Conservation (phyloP, 2,113 vertebrate genomes). For the Chaetodon trifascialis region DNA sequence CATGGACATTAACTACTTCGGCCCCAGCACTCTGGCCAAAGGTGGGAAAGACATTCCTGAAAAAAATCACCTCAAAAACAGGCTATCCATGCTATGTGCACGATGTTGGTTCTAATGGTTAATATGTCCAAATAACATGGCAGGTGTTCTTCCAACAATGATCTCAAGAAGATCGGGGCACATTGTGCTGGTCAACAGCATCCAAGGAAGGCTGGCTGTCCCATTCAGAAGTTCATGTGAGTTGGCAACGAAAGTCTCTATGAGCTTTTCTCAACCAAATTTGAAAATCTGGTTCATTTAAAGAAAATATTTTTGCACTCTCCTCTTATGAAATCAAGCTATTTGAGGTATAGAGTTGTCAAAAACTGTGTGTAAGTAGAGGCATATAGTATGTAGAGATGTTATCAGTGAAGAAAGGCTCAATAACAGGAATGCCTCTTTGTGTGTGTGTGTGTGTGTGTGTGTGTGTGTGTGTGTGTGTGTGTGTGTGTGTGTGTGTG, state of each 20-base stretch:
- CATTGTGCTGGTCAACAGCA: slow-evolving; percentile 92
- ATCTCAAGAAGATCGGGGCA: slow-evolving; percentile 93
- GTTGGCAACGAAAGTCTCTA: slow-evolving; percentile 65
- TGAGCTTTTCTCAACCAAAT: not conserved
- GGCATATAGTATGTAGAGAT: too few relatives aligned
- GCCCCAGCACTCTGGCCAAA: slow-evolving; percentile 93
- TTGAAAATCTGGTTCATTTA: not conserved
- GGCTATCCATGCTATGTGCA: not conserved
- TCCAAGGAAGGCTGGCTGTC: slow-evolving; percentile 93
- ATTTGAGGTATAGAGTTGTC: not conserved
- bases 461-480: slow-evolving; percentile 18
- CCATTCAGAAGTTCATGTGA: slow-evolving; percentile 96
- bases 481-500: slow-evolving; percentile 25
- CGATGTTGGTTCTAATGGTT: not conserved
- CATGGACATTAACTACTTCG: slow-evolving; percentile 98
- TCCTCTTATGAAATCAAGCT: not conserved
- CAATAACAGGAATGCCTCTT: too few relatives aligned
- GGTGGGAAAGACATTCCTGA: slow-evolving; percentile 77
- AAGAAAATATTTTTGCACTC: not conserved
- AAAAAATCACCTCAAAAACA: not conserved
- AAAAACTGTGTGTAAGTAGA: not conserved
- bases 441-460: slow-evolving; percentile 10
- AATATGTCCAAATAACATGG: slow-evolving; percentile 26
- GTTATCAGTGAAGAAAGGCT: too few relatives aligned
- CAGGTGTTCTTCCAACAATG: slow-evolving; percentile 95